Conservation (phyloP, 2,888 invertebrate genomes). For the Apamea epomidion region DNA sequence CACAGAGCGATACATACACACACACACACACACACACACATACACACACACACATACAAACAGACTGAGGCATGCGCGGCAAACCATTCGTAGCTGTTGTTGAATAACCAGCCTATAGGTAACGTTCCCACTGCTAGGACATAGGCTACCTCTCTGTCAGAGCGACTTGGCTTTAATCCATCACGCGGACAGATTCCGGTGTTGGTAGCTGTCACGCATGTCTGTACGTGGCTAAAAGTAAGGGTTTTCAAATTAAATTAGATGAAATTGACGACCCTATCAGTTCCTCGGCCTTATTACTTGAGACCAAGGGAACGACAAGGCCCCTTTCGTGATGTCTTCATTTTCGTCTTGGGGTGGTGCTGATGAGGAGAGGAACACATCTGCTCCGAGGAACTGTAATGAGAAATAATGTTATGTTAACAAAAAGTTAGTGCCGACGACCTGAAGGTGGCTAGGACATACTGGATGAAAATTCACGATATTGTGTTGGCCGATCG, state of each 20-base stretch:
- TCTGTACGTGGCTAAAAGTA: neutral
- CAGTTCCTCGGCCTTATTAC: neutral
- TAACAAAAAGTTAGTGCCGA: too few relatives aligned
- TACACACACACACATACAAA: too few relatives aligned
- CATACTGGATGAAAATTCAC: too few relatives aligned
- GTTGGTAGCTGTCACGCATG: too few relatives aligned
- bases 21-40: too few relatives aligned
- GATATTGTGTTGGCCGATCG: too few relatives aligned
- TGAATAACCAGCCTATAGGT: too few relatives aligned
- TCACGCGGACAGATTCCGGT: neutral
- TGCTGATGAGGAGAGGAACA: neutral
- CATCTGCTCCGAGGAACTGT: neutral
- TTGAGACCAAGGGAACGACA: neutral
- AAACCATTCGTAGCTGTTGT: too few relatives aligned
- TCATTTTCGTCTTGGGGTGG: neutral
- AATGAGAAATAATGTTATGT: neutral
- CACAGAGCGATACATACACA: too few relatives aligned
- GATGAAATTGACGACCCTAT: neutral
- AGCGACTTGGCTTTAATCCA: neutral
- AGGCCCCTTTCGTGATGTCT: conserved; percentile 4
- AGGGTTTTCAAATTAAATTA: neutral
- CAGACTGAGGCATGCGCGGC: too few relatives aligned
- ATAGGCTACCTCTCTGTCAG: neutral
- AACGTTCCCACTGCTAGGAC: neutral
- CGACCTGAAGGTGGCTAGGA: too few relatives aligned